These are phyloP conservation scores for Tapera naevia DNA, from an alignment of 2,797 vertebrate species.

Conservation along the genomic window DNA sequence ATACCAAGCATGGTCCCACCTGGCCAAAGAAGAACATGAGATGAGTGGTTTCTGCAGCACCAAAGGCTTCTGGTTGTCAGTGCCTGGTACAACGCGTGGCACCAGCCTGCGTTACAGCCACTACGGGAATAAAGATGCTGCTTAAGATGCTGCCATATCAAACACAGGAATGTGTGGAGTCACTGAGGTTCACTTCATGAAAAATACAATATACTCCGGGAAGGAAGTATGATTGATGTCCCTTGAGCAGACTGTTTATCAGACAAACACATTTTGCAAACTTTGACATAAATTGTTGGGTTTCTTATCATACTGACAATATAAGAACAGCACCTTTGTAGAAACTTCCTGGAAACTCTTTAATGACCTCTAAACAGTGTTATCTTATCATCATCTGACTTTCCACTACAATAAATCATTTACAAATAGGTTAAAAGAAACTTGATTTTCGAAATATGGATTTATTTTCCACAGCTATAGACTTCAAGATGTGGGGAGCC, in stretches of 20 bases:
- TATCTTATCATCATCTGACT: constrained; percentile 82
- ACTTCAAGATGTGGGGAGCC: constrained; percentile 58
- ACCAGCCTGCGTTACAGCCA: not conserved
- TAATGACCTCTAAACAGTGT: constrained; percentile 83
- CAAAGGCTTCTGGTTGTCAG: not conserved
- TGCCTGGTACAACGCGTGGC: not conserved
- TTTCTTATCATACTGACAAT: constrained; percentile 77
- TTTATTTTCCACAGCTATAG: constrained; percentile 72
- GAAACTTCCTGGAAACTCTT: constrained; percentile 80
- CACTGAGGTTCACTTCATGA: constrained; percentile 79
- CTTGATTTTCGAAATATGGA: constrained; percentile 74
- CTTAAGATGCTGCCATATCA: constrained; percentile 50
- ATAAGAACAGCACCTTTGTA: constrained; percentile 69
- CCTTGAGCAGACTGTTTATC: constrained; percentile 79
- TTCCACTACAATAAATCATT: constrained; percentile 80
- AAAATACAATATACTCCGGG: constrained; percentile 74
- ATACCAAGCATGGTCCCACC: not conserved
- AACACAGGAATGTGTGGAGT: constrained; percentile 64
- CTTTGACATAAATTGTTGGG: constrained; percentile 82
- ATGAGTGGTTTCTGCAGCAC: not conserved
- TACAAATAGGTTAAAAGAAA: constrained; percentile 76
- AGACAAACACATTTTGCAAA: constrained; percentile 80
- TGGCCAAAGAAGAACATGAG: not conserved
- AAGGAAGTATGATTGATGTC: constrained; percentile 80
- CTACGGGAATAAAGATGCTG: not conserved